phyloP scores from a whole-genome alignment of 2,888 invertebrate genomes.

The Caenorhabditis wallacei region DNA sequence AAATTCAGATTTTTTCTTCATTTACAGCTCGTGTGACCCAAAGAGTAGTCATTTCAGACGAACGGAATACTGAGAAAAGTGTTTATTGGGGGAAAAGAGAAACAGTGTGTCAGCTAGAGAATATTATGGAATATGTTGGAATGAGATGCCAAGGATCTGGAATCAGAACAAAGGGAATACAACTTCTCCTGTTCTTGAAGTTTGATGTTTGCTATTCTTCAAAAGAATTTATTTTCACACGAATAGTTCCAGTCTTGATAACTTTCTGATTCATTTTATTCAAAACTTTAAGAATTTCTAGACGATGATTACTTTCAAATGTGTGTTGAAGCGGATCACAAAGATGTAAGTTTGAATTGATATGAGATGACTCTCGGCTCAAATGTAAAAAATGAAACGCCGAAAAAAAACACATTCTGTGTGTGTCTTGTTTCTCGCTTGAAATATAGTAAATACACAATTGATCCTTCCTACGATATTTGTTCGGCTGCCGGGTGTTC shows the following conservation, averaged over 20 bases:
- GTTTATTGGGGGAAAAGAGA: no score
- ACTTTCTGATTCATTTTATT: not conserved
- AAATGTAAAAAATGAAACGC: not conserved
- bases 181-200: no score
- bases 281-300: not conserved
- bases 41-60: not conserved
- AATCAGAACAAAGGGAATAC: no score
- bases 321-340: not conserved
- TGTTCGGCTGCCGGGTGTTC: conserved; percentile 58
- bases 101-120: no score
- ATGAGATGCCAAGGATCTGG: no score
- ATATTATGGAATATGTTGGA: no score
- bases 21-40: conserved; percentile 44
- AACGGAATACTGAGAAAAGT: no score
- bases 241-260: not conserved
- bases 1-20: conserved; percentile 37
- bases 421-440: conserved; percentile 46
- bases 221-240: not conserved
- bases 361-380: not conserved
- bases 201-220: not conserved
- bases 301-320: not conserved
- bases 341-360: not conserved
- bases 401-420: conserved; percentile 21
- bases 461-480: conserved; percentile 32
- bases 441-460: conserved; percentile 36